Percentiles rank a stretch among this genome's conserved stretches.
These are phyloP conservation scores for Ornithoptera alexandrae DNA, from an alignment of 2,888 invertebrate genomes.

Conservation along the genomic window DNA sequence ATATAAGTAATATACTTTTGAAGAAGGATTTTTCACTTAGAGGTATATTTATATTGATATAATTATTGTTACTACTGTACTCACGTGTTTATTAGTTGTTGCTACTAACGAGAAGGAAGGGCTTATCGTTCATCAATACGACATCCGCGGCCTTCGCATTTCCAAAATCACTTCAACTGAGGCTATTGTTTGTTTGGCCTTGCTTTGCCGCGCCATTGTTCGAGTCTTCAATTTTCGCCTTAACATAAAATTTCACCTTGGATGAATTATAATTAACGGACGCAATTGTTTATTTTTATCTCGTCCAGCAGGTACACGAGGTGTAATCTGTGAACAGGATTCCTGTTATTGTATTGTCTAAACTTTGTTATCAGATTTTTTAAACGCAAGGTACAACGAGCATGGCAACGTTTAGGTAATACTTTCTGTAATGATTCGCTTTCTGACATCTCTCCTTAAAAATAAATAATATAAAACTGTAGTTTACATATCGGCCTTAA, in stretches of 20 bases:
- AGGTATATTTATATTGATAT: no score
- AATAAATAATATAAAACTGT: no score
- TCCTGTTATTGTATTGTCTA: constrained; percentile 26
- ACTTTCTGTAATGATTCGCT: neutral
- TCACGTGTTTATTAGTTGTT: constrained; percentile 66
- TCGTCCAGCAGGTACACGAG: constrained; percentile 20
- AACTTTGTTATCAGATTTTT: constrained; percentile 14
- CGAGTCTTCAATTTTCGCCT: constrained; percentile 60
- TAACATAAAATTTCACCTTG: constrained; percentile 70
- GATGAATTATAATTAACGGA: constrained; percentile 56
- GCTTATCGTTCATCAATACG: constrained; percentile 60
- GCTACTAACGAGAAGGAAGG: constrained; percentile 60
- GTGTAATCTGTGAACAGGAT: constrained; percentile 27
- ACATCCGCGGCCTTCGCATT: constrained; percentile 67
- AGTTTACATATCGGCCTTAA: no score
- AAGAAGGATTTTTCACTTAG: no score
- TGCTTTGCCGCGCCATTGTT: constrained; percentile 43
- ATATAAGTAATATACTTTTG: no score
- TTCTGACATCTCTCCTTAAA: no score
- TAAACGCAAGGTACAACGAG: neutral
- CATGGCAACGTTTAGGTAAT: neutral
- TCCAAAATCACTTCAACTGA: constrained; percentile 63
- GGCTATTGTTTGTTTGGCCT: constrained; percentile 62
- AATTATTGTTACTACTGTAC: constrained; percentile 29
- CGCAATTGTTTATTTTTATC: constrained; percentile 41